These are phyloP conservation scores for Spea multiplicata DNA, from an alignment of 2,113 vertebrate species.

Conservation along the genomic window DNA sequence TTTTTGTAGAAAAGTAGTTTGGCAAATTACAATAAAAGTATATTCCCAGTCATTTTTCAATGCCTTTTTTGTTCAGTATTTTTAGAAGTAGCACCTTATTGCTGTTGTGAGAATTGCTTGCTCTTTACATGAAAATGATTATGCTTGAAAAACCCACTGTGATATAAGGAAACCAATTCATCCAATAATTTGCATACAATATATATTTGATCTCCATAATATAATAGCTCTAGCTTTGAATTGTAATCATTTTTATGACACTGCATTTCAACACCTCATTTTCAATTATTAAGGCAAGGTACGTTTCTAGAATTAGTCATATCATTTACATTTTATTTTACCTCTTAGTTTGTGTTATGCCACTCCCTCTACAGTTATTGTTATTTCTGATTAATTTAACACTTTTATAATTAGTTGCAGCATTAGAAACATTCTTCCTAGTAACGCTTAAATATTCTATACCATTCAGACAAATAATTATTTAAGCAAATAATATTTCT, in stretches of 20 bases:
- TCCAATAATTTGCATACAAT: not conserved
- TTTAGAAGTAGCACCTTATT: not conserved
- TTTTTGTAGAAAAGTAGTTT: too few species aligned
- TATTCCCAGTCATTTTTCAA: too few species aligned
- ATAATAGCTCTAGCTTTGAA: not conserved
- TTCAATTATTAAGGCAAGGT: not conserved
- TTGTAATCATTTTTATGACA: not conserved
- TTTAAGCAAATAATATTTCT: too few species aligned
- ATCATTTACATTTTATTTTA: slow-evolving; percentile 1
- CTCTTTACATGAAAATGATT: not conserved
- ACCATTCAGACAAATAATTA: too few species aligned
- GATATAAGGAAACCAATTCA: not conserved
- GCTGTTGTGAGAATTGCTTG: not conserved
- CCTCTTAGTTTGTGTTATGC: slow-evolving; percentile 43
- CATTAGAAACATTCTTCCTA: too few species aligned
- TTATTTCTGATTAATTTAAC: too few species aligned
- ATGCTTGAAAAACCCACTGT: not conserved
- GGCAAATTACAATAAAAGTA: too few species aligned
- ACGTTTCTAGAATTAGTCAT: not conserved
- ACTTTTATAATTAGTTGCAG: too few species aligned
- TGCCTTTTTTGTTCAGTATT: not conserved
- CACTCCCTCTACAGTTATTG: too few species aligned
- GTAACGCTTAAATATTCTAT: too few species aligned
- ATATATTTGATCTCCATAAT: slow-evolving; percentile 2
- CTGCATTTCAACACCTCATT: not conserved